These are phyloP conservation scores for Drosophila kohkoa DNA, from an alignment of 1,140 invertebrate species.

Conservation along the genomic window DNA sequence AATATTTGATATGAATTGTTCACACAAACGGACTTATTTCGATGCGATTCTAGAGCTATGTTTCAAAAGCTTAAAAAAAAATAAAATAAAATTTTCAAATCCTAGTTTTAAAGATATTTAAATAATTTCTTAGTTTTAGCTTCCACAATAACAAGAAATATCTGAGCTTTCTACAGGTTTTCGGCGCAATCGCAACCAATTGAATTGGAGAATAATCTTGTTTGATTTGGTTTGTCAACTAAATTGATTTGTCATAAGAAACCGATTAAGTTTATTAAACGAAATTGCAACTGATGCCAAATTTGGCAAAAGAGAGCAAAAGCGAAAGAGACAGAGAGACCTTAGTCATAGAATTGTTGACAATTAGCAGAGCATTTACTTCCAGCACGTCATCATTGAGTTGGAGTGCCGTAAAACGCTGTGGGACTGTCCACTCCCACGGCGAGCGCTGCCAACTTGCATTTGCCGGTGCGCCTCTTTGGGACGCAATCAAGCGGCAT, in stretches of 20 bases:
- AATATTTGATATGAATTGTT: too few relatives aligned
- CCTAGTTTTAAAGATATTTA: too few relatives aligned
- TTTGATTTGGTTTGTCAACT: constrained; percentile 21
- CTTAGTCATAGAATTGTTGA: background rate
- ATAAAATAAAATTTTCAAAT: too few relatives aligned
- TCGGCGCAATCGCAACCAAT: constrained; percentile 9
- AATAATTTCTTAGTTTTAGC: too few relatives aligned
- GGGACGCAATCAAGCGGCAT: constrained; percentile 66
- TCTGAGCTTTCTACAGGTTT: constrained; percentile 1
- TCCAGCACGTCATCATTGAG: background rate
- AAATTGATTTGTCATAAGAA: background rate
- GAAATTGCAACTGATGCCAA: background rate
- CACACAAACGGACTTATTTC: too few relatives aligned
- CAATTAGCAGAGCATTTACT: constrained; percentile 7
- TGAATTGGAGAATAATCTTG: constrained; percentile 16
- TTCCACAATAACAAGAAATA: too few relatives aligned
- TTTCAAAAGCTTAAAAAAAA: too few relatives aligned
- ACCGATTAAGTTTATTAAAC: background rate
- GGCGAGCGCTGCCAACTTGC: constrained; percentile 29
- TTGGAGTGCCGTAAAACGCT: background rate
- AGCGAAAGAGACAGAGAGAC: background rate
- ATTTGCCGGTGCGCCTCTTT: constrained; percentile 26
- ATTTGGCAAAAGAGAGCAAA: background rate
- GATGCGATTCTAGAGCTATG: too few relatives aligned
- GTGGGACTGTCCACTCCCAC: constrained; percentile 43